Conservation (phyloP, 2,888 invertebrate species). For the Epinotia brunnichana region DNA sequence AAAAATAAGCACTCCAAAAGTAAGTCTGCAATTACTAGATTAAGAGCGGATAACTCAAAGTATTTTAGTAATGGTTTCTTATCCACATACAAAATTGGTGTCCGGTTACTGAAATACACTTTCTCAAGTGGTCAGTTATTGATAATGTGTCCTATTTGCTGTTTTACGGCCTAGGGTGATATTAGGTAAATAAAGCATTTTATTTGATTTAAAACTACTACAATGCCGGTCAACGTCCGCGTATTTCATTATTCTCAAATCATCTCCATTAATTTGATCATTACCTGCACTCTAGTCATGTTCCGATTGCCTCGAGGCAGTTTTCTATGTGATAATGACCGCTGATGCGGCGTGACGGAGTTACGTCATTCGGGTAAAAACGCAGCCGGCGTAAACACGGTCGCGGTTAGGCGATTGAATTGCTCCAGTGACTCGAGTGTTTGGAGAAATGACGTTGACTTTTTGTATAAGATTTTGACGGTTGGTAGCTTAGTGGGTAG, state of each 20-base stretch:
- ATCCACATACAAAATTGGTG: too few species aligned
- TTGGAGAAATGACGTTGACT: conserved; percentile 41
- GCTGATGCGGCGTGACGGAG: conserved; percentile 41
- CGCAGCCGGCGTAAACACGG: conserved; percentile 43
- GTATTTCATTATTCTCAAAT: conserved; percentile 19
- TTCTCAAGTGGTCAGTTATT: too few species aligned
- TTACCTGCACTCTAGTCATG: conserved; percentile 25
- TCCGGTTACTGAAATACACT: too few species aligned
- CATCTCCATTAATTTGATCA: conserved; percentile 21
- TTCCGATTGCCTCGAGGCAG: conserved; percentile 42
- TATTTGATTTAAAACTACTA: background rate
- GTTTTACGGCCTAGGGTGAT: background rate
- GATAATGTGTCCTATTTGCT: background rate
- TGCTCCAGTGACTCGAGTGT: conserved; percentile 37
- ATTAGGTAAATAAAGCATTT: background rate
- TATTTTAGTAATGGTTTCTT: too few species aligned
- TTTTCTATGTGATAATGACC: conserved; percentile 44
- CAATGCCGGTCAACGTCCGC: background rate
- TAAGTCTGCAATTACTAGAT: too few species aligned
- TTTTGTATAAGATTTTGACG: conserved; percentile 14
- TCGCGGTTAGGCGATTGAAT: conserved; percentile 43
- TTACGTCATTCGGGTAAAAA: conserved; percentile 41
- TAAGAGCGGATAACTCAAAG: too few species aligned
- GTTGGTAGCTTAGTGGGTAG: too few species aligned
- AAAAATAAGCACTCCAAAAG: too few species aligned